Evolutionary conservation across 1,140 invertebrate genomes (phyloP).

Genomic region (Eriocheir sinensis): DNA sequence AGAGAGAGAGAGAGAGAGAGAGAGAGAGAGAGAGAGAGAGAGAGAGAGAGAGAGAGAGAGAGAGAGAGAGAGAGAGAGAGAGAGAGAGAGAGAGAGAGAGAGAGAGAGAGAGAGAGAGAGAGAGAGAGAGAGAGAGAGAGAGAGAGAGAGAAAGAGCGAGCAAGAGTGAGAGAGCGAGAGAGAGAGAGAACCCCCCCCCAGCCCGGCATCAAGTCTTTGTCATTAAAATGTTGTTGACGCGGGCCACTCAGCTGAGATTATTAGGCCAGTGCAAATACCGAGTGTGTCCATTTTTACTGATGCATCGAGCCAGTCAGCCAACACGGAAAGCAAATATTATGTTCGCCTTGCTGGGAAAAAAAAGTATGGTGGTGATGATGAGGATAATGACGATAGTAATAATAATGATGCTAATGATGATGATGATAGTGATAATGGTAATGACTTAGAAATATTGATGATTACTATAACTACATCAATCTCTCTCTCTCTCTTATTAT

Average conservation of each 20-base stretch:
- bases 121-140: background rate
- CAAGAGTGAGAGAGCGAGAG: constrained; percentile 39
- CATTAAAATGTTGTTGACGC: constrained; percentile 52
- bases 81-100: background rate
- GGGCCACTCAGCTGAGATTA: constrained; percentile 36
- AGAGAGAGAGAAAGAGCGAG: background rate
- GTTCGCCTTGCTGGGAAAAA: no score
- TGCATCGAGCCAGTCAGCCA: no score
- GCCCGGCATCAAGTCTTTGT: background rate
- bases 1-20: background rate
- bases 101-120: background rate
- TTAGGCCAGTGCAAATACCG: constrained; percentile 49
- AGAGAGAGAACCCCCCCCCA: background rate
- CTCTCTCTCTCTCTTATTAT: background rate
- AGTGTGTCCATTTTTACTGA: constrained; percentile 42
- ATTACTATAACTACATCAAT: no score
- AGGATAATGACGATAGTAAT: no score
- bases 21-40: background rate
- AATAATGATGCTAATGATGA: background rate
- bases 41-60: background rate
- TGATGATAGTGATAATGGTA: background rate
- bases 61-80: background rate
- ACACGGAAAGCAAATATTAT: no score
- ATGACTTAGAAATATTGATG: no score
- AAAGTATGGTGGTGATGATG: no score